Evolutionary conservation across 2,797 vertebrate species (phyloP).

Genomic region (Dallia pectoralis): DNA sequence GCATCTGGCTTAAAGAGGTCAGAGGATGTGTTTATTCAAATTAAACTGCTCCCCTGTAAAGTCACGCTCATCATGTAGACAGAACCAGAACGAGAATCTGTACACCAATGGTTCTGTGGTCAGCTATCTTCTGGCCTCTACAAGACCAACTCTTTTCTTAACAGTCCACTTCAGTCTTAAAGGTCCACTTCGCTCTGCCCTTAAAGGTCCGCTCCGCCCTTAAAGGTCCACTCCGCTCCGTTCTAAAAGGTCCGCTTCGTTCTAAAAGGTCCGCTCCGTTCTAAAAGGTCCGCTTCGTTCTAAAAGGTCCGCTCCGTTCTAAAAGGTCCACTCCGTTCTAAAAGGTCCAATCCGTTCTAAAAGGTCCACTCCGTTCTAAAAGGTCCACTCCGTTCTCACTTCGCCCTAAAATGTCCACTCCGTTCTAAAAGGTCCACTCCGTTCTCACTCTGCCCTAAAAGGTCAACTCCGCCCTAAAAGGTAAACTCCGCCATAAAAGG

Average conservation of each 20-base stretch:
- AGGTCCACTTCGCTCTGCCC: conserved; percentile 17
- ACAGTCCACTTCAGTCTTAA: too few species aligned
- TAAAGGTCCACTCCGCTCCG: conserved; percentile 27
- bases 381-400: too few species aligned
- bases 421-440: conserved; percentile 3
- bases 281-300: too few species aligned
- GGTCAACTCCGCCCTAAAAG: too few species aligned
- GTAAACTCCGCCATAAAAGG: too few species aligned
- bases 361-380: too few species aligned
- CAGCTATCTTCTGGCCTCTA: conserved; percentile 18
- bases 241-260: conserved; percentile 4
- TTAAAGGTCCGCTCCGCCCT: conserved; percentile 39
- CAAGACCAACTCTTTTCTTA: not conserved
- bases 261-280: too few species aligned
- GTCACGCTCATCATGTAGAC: conserved; percentile 31
- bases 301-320: too few species aligned
- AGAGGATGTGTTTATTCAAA: not conserved
- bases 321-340: too few species aligned
- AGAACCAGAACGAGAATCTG: conserved; percentile 39
- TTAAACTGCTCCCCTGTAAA: not conserved
- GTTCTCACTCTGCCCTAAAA: too few species aligned
- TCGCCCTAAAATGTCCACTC: conserved; percentile 35
- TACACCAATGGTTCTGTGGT: too few species aligned
- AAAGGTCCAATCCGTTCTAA: too few species aligned
- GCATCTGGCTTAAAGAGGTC: not conserved